These are phyloP conservation scores for Epizoanthus rinbou DNA, from an alignment of 92 coral and sea anemone species.

Conservation along the genomic window DNA sequence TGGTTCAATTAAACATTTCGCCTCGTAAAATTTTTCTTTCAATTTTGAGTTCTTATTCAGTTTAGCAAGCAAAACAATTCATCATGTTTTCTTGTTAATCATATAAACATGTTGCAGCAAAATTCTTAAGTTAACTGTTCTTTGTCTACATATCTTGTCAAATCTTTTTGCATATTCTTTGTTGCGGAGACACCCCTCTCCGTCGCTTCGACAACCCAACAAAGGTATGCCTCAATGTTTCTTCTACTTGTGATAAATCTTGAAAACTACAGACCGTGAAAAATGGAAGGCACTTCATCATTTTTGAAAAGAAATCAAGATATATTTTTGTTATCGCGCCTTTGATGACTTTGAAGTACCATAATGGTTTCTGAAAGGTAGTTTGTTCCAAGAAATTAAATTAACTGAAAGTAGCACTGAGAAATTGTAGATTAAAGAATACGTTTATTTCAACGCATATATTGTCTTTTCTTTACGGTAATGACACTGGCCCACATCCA, in stretches of 20 bases:
- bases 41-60: no score
- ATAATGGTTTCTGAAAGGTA: slow-evolving; percentile 8
- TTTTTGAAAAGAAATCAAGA: background rate
- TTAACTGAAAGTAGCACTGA: background rate
- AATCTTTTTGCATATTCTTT: background rate
- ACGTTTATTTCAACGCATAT: background rate
- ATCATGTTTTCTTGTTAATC: background rate
- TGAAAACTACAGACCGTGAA: background rate
- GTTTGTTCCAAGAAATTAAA: background rate
- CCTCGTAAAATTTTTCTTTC: no score
- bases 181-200: background rate
- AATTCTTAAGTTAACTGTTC: no score
- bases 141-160: background rate
- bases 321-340: background rate
- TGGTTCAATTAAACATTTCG: no score
- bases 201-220: background rate
- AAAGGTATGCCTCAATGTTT: background rate
- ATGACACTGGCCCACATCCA: background rate
- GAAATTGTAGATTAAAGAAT: background rate
- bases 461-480: background rate
- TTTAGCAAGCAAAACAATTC: background rate
- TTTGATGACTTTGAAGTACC: background rate
- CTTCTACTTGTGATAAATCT: background rate
- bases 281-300: background rate
- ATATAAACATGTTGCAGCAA: background rate